Base-by-base conservation (phyloP, 2,797 vertebrate genomes). In the Myiotriccus ornatus region DNA sequence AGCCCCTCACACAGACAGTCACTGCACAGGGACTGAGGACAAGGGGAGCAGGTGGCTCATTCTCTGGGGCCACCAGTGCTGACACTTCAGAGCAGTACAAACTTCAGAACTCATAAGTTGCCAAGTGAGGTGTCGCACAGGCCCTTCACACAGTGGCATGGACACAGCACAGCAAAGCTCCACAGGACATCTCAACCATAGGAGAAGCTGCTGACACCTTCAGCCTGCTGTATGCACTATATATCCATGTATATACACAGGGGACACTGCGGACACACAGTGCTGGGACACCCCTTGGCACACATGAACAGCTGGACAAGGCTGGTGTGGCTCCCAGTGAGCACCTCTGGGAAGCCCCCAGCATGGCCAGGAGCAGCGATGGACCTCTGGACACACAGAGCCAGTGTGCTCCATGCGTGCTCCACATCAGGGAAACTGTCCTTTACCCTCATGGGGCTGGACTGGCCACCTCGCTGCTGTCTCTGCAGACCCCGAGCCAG, bases 1-100 rank as follows among this genome's bases (percentile, higher is more conserved):
- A 87, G 86, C 49, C 73, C 91, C 69, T 97, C 92, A 93, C 73
- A 92, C 70, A 96, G 80, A 96, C 91, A 96, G 50, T 37, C 78
- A 95, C 55, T 81, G 83, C 83, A 97, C 93, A 94, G 93, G 91
- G 76, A 90, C 62, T 0, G 6, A 74, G 83, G 69, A 95, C 65
- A 17, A 69, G 43, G 81, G 64, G 44, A 85, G 64, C 1, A 0
- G 55, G 22, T 1, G 2, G 14, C 24, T 41, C 1, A 1, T 82
- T 57, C 69, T 53, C 68, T 0, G 4, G 53, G 43, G 37, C 86
- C 78, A 16, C 49, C 1, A 4, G 53, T 81, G 62, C 93, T 78
- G 78, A 82, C 90, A 90, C 81, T 93, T 52, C 28, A n/a, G n/a
- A n/a, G n/a, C n/a, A 34, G 39, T 37, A 67, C 92, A 56, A 69